Percentiles rank a stretch among this genome's conserved stretches.
These are phyloP conservation scores for Zosterops hypoxanthus DNA, from an alignment of 2,113 vertebrate species.

Conservation along the genomic window DNA sequence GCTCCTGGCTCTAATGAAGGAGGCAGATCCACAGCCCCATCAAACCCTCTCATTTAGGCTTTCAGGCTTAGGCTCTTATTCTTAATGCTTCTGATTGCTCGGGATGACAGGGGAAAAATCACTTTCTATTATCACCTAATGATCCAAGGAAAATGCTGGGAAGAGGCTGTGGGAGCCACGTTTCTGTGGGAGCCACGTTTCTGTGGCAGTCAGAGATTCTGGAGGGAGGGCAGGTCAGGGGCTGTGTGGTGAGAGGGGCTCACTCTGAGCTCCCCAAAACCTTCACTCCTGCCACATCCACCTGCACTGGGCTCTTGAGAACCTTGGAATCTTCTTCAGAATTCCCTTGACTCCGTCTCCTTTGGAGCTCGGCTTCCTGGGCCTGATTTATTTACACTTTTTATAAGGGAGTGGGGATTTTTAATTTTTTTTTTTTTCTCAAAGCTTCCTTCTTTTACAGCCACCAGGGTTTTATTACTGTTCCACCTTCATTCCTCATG, in stretches of 20 bases:
- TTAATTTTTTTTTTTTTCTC: neutral
- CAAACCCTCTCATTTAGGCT: conserved; percentile 53
- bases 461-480: neutral
- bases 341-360: neutral
- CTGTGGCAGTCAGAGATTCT: neutral
- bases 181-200: neutral
- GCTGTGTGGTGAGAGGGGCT: neutral
- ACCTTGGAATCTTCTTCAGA: neutral
- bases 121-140: conserved; percentile 63
- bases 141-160: conserved; percentile 46
- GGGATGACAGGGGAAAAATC: conserved; percentile 52
- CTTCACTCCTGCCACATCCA: neutral
- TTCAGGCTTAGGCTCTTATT: conserved; percentile 52
- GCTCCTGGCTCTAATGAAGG: conserved; percentile 26
- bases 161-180: neutral
- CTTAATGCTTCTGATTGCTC: conserved; percentile 60
- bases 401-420: neutral
- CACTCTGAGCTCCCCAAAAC: neutral
- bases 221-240: neutral
- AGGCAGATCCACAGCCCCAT: conserved; percentile 33
- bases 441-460: neutral
- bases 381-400: neutral
- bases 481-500: neutral
- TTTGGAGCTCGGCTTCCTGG: neutral
- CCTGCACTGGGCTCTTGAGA: neutral